Conservation (phyloP, 2,113 vertebrate species). For the Monopterus albus region DNA sequence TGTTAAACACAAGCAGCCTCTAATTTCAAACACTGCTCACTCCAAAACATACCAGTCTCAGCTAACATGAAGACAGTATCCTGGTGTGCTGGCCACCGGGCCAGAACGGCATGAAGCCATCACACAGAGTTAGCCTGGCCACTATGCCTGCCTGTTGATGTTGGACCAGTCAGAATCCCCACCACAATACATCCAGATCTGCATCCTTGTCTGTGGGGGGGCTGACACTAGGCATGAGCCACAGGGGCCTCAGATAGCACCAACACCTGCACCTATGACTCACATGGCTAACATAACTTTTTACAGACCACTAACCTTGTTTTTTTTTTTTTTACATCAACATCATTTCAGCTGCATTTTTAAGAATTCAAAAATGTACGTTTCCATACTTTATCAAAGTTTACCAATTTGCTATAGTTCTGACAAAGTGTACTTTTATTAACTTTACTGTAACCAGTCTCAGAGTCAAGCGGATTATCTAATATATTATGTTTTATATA, state of each 20-base stretch:
- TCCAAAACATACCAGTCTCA: constrained; percentile 25
- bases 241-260: constrained; percentile 61
- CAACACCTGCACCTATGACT: constrained; percentile 57
- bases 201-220: constrained; percentile 70
- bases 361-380: neutral
- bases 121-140: constrained; percentile 76
- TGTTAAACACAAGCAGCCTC: constrained; percentile 28
- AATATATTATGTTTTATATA: neutral
- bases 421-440: too few relatives aligned
- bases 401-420: neutral
- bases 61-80: constrained; percentile 47
- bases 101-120: constrained; percentile 81
- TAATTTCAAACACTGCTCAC: constrained; percentile 29
- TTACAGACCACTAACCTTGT: constrained; percentile 20
- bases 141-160: constrained; percentile 56
- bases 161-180: constrained; percentile 72
- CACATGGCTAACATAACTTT: constrained; percentile 9
- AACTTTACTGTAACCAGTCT: neutral
- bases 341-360: constrained; percentile 6
- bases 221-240: constrained; percentile 81
- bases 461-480: neutral
- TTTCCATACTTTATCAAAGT: neutral
- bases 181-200: constrained; percentile 71
- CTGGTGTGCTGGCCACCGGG: constrained; percentile 55
- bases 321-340: neutral